Percentiles rank a stretch among this genome's conserved stretches.
phyloP scores from a whole-genome alignment of 2,797 vertebrate genomes.

The Rhynchotus rufescens region DNA sequence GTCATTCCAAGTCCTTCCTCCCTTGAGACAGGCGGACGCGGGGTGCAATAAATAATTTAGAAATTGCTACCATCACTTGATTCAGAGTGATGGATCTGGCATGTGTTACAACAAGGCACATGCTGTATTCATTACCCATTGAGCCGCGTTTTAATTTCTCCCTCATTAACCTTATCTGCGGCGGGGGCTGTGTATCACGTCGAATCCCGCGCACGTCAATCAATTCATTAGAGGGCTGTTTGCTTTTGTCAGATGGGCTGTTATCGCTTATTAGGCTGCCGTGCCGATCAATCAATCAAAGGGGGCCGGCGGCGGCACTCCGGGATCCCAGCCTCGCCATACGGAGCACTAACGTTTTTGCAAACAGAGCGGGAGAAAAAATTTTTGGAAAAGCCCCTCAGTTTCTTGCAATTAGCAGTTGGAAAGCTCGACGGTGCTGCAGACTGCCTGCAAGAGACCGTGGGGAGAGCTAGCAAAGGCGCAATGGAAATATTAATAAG shows the following conservation, averaged over 20 bases:
- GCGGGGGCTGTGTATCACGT: slow-evolving; percentile 66
- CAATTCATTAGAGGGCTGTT: slow-evolving; percentile 72
- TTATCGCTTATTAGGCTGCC: slow-evolving; percentile 73
- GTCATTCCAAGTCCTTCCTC: slow-evolving; percentile 40
- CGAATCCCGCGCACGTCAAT: slow-evolving; percentile 76
- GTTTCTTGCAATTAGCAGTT: accelerated
- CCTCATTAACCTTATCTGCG: slow-evolving; percentile 74
- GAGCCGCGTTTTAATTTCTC: slow-evolving; percentile 79
- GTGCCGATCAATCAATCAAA: slow-evolving; percentile 76
- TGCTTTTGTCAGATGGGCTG: slow-evolving; percentile 74
- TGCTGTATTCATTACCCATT: slow-evolving; percentile 79
- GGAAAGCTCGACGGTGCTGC: slow-evolving; percentile 14
- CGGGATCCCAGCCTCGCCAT: neutral
- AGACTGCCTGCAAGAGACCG: neutral
- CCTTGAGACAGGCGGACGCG: slow-evolving; percentile 64
- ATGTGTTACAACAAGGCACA: slow-evolving; percentile 72
- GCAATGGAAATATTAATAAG: slow-evolving; percentile 4
- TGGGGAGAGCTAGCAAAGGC: neutral
- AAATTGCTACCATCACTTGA: slow-evolving; percentile 71
- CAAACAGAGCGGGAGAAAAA: neutral
- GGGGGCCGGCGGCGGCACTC: slow-evolving; percentile 16
- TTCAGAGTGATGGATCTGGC: slow-evolving; percentile 76
- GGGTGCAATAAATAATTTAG: slow-evolving; percentile 79
- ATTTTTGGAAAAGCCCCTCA: neutral
- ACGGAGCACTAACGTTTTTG: accelerated